phyloP scores from a whole-genome alignment of 1,140 invertebrate genomes.

The Lepeophtheirus salmonis region DNA sequence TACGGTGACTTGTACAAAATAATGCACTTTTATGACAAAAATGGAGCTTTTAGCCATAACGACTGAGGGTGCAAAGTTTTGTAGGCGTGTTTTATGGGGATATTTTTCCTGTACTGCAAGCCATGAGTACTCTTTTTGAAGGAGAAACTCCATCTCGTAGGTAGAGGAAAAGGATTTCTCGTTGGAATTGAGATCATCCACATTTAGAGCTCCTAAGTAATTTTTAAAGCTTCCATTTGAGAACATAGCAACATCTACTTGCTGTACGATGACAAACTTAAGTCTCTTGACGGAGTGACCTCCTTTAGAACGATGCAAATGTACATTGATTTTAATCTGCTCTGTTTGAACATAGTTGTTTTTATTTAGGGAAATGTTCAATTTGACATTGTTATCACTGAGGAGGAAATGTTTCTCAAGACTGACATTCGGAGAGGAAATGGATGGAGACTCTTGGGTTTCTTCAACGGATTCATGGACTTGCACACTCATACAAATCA shows the following conservation, averaged over 20 bases:
- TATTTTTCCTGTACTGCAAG: constrained; percentile 8
- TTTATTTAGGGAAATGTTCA: not conserved
- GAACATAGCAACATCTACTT: constrained; percentile 89
- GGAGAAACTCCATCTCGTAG: not conserved
- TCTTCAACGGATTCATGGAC: not conserved
- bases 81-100: not conserved
- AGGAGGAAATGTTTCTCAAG: not conserved
- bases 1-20: constrained; percentile 2
- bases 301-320: not conserved
- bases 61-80: not conserved
- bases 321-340: not conserved
- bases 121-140: constrained; percentile 8
- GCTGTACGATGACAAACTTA: constrained; percentile 1
- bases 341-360: not conserved
- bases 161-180: not conserved
- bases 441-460: not conserved
- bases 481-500: constrained; percentile 3
- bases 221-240: constrained; percentile 95
- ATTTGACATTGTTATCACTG: not conserved
- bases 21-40: constrained; percentile 5
- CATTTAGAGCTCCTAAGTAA: not conserved
- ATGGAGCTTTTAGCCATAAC: not conserved
- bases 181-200: not conserved
- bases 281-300: constrained; percentile 12
- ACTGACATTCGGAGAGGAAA: not conserved